Evolutionary conservation across 2,113 vertebrate species (phyloP), one percentile per base, ranked within the genome.

Genomic region (Alethe castanea): DNA sequence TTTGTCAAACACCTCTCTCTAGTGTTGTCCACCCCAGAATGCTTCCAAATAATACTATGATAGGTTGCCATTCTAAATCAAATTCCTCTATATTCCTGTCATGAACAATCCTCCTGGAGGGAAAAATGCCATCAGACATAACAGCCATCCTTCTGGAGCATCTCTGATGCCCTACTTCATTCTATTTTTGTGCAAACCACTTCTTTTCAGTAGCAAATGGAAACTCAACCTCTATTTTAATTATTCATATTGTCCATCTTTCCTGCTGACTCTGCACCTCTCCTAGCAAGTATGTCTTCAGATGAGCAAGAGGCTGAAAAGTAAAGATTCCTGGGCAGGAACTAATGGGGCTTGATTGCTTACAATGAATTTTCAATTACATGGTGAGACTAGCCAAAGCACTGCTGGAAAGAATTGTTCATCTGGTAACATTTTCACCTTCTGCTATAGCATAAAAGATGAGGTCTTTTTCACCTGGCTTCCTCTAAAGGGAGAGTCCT

Each of bases 361-460:
- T 81, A 61, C 70, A 72, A 52, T 87, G 66, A n/a, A 73, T 88
- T 74, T 90, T 71, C 56, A 81, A 48, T 92, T 84, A 74, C n/a
- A 64, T 12, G 33, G 60, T 74, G 29, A 91, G 71, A 64, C 38
- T 50, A 86, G 65, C 53, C 4, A 6, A 85, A 89, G 84, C 62
- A 25, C 84, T 87, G 84, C 78, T 82, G 89, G 81, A 88, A 82
- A 87, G 65, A 80, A 81, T 57, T 79, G 81, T 81, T 95, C 71
- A 65, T 69, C 61, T 42, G 56, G 47, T 94, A 87, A 85, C 33
- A 44, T 85, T 86, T 81, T 95, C 87, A 85, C 89, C 86, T 89
- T 92, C 45, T 77, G 31, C 70, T 35, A 10, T 31, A 62, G 38
- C 67, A 94, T 79, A 42, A 81, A 95, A 91, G 40, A 61, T 10